phyloP scores from a whole-genome alignment of 2,888 invertebrate species.

The Masnerella sp. region DNA sequence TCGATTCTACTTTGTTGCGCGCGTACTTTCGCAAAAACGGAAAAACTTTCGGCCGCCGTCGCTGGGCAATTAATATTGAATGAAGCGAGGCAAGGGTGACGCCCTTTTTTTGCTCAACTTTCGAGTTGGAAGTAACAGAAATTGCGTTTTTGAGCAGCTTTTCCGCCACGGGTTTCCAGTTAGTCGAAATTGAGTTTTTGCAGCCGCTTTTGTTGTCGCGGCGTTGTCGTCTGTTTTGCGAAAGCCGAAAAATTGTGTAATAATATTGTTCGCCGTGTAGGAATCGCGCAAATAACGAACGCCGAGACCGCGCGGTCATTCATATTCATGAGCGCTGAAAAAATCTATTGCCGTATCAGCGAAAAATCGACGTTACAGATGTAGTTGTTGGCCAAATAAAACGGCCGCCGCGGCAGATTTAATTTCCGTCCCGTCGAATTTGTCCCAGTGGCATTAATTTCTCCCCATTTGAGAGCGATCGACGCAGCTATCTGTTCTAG shows the following conservation, averaged over 20 bases:
- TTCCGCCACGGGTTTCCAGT: constrained; percentile 3
- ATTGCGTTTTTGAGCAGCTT: constrained; percentile 2
- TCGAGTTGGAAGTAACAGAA: constrained; percentile 6
- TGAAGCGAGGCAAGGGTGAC: constrained; percentile 14
- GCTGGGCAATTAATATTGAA: constrained; percentile 44
- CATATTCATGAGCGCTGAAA: constrained; percentile 39
- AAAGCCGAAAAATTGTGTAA: constrained; percentile 23
- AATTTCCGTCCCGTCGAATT: constrained; percentile 39
- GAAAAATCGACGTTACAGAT: constrained; percentile 34
- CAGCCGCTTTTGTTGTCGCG: not conserved
- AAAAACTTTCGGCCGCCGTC: constrained; percentile 34
- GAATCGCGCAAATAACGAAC: constrained; percentile 15
- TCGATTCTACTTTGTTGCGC: constrained; percentile 51
- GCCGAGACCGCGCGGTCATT: constrained; percentile 16
- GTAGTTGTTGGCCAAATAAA: constrained; percentile 36
- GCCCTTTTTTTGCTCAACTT: constrained; percentile 3
- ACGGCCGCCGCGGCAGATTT: constrained; percentile 22
- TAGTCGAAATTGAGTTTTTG: constrained; percentile 15
- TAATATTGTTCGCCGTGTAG: constrained; percentile 33
- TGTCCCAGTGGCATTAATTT: constrained; percentile 43
- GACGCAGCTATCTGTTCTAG: constrained; percentile 22
- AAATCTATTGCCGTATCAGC: constrained; percentile 25
- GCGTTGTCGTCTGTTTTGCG: constrained; percentile 15
- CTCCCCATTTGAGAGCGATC: constrained; percentile 19
- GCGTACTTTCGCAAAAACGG: constrained; percentile 33